These are phyloP conservation scores for Tolypeutes matacus DNA, from an alignment of 2,797 vertebrate species.

Conservation along the genomic window DNA sequence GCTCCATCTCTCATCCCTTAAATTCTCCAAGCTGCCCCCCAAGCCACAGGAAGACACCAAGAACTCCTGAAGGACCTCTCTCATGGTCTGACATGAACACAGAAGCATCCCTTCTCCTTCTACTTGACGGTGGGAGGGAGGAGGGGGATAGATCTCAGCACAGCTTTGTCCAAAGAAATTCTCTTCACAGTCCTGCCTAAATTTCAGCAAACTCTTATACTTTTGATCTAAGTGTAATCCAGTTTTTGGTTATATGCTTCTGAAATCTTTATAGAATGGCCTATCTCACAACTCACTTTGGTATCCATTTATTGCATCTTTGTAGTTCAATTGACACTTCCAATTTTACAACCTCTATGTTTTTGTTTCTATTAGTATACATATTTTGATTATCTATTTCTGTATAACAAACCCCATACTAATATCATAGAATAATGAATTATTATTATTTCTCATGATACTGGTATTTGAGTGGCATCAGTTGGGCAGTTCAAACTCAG, in stretches of 20 bases:
- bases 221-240: neutral
- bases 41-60: neutral
- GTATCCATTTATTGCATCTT: slow-evolving; percentile 16
- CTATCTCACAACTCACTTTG: neutral
- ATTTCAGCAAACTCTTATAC: neutral
- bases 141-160: neutral
- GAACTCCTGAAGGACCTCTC: neutral
- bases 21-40: neutral
- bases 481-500: neutral
- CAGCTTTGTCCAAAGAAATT: neutral
- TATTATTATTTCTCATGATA: neutral
- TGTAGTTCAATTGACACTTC: neutral
- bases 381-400: neutral
- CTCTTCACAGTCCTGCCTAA: neutral
- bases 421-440: neutral
- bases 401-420: neutral
- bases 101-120: neutral
- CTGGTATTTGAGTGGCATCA: neutral
- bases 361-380: neutral
- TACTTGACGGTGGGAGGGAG: neutral
- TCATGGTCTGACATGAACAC: neutral
- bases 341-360: neutral
- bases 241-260: neutral
- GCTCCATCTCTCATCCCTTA: neutral
- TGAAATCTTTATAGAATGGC: neutral